A percentile compares a stretch with the other conserved stretches of the same genome.
Conservation (phyloP, 2,113 vertebrate genomes). For the Thamnaconus septentrionalis region DNA sequence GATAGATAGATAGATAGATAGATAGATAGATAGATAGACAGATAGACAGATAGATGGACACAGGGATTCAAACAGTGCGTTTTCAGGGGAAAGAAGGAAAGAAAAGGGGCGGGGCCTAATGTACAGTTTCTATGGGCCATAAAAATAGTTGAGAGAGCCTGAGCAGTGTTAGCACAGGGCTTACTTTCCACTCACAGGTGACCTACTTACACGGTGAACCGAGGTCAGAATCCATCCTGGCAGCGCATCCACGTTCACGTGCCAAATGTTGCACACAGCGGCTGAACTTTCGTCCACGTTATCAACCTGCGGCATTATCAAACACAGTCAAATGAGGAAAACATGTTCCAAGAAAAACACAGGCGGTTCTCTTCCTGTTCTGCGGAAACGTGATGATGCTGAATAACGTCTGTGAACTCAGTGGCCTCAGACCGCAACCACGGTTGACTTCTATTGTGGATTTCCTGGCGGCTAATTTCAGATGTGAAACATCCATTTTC, state of each 20-base stretch:
- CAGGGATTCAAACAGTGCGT: too few species aligned
- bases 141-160: neutral
- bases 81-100: neutral
- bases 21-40: too few species aligned
- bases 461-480: too few species aligned
- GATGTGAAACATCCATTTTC: too few species aligned
- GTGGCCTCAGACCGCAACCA: too few species aligned
- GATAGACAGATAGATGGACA: too few species aligned
- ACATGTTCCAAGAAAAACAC: neutral
- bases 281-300: slow-evolving; percentile 41
- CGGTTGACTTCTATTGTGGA: too few species aligned
- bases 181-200: neutral
- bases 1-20: too few species aligned
- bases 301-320: slow-evolving; percentile 33
- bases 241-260: slow-evolving; percentile 79
- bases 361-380: neutral
- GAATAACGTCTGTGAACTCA: too few species aligned
- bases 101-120: too few species aligned
- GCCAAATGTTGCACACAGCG: slow-evolving; percentile 78
- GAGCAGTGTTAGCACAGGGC: neutral
- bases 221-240: slow-evolving; percentile 81
- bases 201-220: slow-evolving; percentile 77
- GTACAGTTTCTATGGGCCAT: neutral
- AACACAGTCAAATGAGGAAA: slow-evolving; percentile 7
- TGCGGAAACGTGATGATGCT: too few species aligned